Evolutionary conservation across 1,140 invertebrate species (phyloP), one percentile per base, ranked within the genome.

Genomic region (Aphaenogaster floridana): DNA sequence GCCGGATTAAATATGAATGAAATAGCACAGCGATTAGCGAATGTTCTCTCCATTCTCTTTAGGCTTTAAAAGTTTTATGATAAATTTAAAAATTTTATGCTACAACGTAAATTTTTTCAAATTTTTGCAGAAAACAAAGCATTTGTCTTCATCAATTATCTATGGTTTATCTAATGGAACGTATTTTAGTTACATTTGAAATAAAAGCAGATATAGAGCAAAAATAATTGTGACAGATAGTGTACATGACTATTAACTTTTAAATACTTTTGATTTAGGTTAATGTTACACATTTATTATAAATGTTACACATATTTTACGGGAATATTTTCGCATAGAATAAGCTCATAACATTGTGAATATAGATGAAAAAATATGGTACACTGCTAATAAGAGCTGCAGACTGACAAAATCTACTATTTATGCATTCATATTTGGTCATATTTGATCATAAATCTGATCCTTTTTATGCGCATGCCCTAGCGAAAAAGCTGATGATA

Each of bases 271-370:
- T 48, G 7, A 83, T 45, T 48, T 72, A 9, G 6, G 52, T 83
- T 59, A 74, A 83, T 72, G 28, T 72, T 45, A 36, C 9, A 17
- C 13, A 39, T 48, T 81, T 72, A 59, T 42, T 72, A 68, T 68
- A 45, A 21, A 45, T 45, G 9, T 79, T 13, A n/a, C 39, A 28
- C 36, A 8, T 28, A 50, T 21, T 52, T 79, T 79, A 52, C 2
- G 11, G 34, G 42, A 36, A 39, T 66, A 39, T 50, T 66, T 66
- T 61, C 2, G n/a, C 6, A 15, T 45, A 45, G 9, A 42, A 42
- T 69, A 74, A 21, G 34, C 39, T 28, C 45, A 68, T 59, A 21
- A 34, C 11, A 13, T 6, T 52, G 13, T 39, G 7, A 52, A 28
- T 34, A 39, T 15, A 59, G 6, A 54, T 54, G n/a, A 63, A 69